Evolutionary conservation across 2,797 vertebrate genomes (phyloP).

Genomic region (Scomberomorus guttatus): DNA sequence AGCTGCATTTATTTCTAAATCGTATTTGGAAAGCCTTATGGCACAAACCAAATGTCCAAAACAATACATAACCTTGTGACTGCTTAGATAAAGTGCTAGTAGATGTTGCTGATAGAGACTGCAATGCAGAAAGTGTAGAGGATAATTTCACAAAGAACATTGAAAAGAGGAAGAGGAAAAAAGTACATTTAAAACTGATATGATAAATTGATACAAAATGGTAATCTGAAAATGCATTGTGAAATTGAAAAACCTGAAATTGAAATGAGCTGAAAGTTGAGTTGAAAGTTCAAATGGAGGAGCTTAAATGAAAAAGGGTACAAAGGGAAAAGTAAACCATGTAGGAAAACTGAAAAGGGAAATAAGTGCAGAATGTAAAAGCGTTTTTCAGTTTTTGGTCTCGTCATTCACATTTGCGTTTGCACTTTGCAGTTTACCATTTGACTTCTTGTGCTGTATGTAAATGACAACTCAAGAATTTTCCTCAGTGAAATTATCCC

Average conservation of each 20-base stretch:
- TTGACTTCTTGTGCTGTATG: background rate
- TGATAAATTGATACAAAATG: background rate
- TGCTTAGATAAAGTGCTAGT: background rate
- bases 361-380: background rate
- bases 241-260: background rate
- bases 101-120: background rate
- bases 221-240: too few relatives aligned
- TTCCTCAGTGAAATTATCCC: background rate
- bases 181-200: background rate
- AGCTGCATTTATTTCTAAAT: background rate
- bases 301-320: background rate
- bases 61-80: background rate
- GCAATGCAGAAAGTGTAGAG: too few relatives aligned
- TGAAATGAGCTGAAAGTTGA: too few relatives aligned
- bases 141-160: background rate
- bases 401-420: background rate
- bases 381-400: background rate
- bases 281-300: too few relatives aligned
- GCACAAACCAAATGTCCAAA: background rate
- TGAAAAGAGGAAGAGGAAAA: background rate
- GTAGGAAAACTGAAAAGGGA: background rate
- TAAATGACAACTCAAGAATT: background rate
- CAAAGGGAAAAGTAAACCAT: background rate
- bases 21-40: slow-evolving; percentile 13
- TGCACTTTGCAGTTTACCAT: background rate